These are phyloP conservation scores for Alectura lathami DNA, from an alignment of 2,113 vertebrate genomes.

Conservation along the genomic window DNA sequence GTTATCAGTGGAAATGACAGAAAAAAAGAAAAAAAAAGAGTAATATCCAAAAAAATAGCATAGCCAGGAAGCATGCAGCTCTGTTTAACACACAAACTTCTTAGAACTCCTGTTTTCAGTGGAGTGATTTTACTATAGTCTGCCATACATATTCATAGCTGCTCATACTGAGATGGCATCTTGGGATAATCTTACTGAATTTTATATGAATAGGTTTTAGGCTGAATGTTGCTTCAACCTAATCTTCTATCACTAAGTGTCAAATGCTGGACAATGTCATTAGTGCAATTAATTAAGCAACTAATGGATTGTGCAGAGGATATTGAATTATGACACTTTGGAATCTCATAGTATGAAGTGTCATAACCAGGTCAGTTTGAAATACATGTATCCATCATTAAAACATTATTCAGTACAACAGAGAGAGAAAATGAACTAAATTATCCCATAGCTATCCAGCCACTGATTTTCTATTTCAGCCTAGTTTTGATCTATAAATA, in stretches of 20 bases:
- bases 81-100: not conserved
- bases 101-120: not conserved
- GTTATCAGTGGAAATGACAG: not conserved
- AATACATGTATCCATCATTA: not conserved
- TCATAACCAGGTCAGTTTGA: not conserved
- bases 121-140: not conserved
- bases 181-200: not conserved
- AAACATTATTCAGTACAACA: not conserved
- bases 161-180: not conserved
- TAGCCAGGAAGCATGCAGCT: not conserved
- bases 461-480: not conserved
- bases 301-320: constrained; percentile 16
- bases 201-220: not conserved
- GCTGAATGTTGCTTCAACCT: not conserved
- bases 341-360: not conserved
- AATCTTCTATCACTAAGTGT: not conserved
- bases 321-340: constrained; percentile 4
- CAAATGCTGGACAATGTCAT: constrained; percentile 35
- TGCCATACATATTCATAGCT: not conserved
- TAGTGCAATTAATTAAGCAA: constrained; percentile 54
- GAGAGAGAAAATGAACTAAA: not conserved
- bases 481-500: not conserved
- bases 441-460: not conserved
- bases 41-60: not conserved
- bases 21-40: not conserved